Evolutionary conservation across 2,888 invertebrate genomes (phyloP).

Genomic region (Pelosia muscerda): DNA sequence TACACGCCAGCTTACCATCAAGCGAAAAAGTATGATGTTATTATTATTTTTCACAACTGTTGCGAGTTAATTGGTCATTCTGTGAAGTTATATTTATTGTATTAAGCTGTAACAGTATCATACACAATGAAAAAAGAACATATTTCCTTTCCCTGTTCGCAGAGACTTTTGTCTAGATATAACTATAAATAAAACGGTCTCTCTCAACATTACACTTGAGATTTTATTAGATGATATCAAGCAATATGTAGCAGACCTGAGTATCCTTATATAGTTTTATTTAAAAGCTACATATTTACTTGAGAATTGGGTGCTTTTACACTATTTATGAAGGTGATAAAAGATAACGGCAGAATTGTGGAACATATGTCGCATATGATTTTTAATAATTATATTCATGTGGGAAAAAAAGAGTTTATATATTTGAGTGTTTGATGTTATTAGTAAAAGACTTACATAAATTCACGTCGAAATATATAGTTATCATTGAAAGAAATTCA

Average conservation of each 20-base stretch:
- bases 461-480: no score
- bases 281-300: neutral
- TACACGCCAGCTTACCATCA: no score
- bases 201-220: neutral
- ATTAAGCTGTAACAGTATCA: neutral
- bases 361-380: neutral
- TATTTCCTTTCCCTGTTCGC: neutral
- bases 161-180: slow-evolving; percentile 1
- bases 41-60: no score
- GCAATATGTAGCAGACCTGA: neutral
- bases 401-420: no score
- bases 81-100: neutral
- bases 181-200: neutral
- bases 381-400: neutral
- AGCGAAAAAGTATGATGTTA: no score
- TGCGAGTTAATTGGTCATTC: no score
- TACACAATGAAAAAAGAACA: neutral
- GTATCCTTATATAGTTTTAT: neutral
- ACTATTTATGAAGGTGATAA: neutral
- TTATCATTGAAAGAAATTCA: no score
- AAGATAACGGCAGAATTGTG: neutral
- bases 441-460: no score
- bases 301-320: neutral
- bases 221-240: neutral
- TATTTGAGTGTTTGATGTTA: no score